A percentile compares a stretch with the other conserved stretches of the same genome.
Evolutionary conservation across 2,888 invertebrate species (phyloP).

Genomic region (Macrosiphum euphorbiae): DNA sequence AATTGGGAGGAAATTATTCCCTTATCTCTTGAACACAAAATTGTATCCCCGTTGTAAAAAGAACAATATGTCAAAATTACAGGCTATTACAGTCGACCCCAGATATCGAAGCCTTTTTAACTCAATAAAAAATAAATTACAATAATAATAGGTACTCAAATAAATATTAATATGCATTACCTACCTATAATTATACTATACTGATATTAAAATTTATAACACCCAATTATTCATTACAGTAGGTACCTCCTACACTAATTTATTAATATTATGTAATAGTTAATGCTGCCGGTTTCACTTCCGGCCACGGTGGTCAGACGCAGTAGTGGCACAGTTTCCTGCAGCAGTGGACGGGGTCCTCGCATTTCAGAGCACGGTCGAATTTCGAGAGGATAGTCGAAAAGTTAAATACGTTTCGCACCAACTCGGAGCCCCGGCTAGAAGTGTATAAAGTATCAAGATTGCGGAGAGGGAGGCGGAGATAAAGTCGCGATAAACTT

Average conservation of each 20-base stretch:
- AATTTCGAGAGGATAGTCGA: not conserved
- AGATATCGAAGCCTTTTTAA: too few relatives aligned
- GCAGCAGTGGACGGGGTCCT: not conserved
- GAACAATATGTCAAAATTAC: too few relatives aligned
- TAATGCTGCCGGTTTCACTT: not conserved
- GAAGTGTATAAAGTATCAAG: not conserved
- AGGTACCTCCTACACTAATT: not conserved
- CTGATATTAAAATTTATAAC: not conserved
- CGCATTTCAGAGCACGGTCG: not conserved
- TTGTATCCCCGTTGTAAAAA: too few relatives aligned
- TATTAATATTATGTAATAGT: not conserved
- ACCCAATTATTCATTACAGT: not conserved
- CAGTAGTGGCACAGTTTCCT: not conserved
- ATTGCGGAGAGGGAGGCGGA: not conserved
- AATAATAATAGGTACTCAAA: not conserved
- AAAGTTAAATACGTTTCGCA: slow-evolving; percentile 28
- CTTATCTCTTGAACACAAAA: too few relatives aligned
- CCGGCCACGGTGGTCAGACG: not conserved
- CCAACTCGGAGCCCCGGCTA: not conserved
- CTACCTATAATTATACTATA: too few relatives aligned
- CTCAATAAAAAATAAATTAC: too few relatives aligned
- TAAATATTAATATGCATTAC: not conserved
- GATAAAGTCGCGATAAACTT: slow-evolving; percentile 36
- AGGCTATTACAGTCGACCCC: too few relatives aligned
- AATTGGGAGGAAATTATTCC: too few relatives aligned